A percentile compares a stretch with the other conserved stretches of the same genome.
Conservation (phyloP, 2,888 invertebrate species). For the Bugulina stolonifera region DNA sequence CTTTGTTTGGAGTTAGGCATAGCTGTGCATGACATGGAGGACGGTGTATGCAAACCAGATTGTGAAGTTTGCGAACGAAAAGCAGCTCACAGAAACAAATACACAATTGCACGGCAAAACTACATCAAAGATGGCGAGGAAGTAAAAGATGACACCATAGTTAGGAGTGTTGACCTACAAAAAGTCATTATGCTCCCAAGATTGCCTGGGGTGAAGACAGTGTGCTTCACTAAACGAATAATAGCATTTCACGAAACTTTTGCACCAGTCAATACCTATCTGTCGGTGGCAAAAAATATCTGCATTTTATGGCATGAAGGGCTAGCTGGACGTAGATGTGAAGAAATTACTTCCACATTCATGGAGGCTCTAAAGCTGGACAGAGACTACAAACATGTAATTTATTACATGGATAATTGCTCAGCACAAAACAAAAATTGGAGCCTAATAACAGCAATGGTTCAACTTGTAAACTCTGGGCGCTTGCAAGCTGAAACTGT, state of each 20-base stretch:
- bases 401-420: constrained; percentile 31
- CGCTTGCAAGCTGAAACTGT: constrained; percentile 20
- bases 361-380: constrained; percentile 24
- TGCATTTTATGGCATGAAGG: constrained; percentile 30
- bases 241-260: no score
- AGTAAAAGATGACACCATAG: constrained; percentile 11
- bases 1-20: constrained; percentile 26
- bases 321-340: constrained; percentile 28
- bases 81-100: background rate
- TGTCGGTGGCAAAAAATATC: constrained; percentile 26
- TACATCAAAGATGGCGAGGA: background rate
- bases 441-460: constrained; percentile 27
- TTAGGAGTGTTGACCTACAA: constrained; percentile 30
- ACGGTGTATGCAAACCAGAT: background rate
- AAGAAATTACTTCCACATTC: constrained; percentile 29
- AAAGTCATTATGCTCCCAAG: constrained; percentile 31
- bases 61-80: constrained; percentile 18
- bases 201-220: constrained; percentile 28
- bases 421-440: constrained; percentile 31
- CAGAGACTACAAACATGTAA: constrained; percentile 27
- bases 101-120: background rate
- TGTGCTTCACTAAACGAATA: constrained; percentile 28
- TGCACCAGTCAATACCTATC: no score
- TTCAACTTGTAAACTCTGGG: constrained; percentile 23
- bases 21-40: background rate